A percentile compares a stretch with the other conserved stretches of the same genome.
phyloP scores from a whole-genome alignment of 2,113 vertebrate genomes.

The Thryonomys swinderianus region DNA sequence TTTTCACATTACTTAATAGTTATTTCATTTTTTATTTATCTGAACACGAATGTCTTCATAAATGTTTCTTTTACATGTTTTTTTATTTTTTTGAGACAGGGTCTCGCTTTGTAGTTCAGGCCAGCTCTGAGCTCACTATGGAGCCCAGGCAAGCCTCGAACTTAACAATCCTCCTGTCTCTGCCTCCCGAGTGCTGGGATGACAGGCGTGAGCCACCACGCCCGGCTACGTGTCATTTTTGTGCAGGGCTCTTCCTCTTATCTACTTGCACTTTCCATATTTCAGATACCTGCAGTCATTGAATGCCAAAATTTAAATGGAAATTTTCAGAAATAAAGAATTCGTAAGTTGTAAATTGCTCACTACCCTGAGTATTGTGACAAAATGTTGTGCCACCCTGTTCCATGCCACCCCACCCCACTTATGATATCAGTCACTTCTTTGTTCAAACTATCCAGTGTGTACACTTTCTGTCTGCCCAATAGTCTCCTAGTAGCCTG shows the following conservation, averaged over 20 bases:
- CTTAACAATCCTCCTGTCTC: too few species aligned
- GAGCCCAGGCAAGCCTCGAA: too few species aligned
- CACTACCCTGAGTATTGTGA: neutral
- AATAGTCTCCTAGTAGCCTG: neutral
- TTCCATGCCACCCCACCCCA: neutral
- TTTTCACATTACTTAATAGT: conserved; percentile 43
- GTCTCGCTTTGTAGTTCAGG: too few species aligned
- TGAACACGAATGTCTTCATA: neutral
- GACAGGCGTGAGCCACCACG: too few species aligned
- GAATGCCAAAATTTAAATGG: neutral
- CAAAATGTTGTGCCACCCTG: neutral
- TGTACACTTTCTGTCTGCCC: neutral
- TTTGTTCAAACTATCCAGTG: neutral
- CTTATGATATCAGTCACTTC: neutral
- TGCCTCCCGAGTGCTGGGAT: too few species aligned
- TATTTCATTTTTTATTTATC: conserved; percentile 47
- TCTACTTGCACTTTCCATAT: neutral
- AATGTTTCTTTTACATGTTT: neutral
- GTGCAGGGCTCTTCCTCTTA: neutral
- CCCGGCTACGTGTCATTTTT: too few species aligned
- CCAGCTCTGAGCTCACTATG: too few species aligned
- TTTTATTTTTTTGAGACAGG: too few species aligned
- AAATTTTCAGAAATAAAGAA: neutral
- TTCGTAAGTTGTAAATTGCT: neutral
- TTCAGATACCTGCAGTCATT: neutral